phyloP scores from a whole-genome alignment of 2,888 invertebrate genomes.

The Drosophila merina region DNA sequence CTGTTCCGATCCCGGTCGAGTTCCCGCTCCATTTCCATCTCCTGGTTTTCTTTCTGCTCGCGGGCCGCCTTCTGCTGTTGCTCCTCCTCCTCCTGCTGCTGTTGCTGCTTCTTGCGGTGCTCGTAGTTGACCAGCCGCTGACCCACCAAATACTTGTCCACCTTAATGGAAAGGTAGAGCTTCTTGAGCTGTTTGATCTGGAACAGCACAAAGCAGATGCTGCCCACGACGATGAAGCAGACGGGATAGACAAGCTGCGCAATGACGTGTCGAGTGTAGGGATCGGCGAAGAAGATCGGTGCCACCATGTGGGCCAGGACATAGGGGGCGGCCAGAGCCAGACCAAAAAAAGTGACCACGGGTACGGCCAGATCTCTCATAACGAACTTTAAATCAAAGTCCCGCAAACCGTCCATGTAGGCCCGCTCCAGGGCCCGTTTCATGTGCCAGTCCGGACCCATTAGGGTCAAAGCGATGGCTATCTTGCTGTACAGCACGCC shows the following conservation, averaged over 20 bases:
- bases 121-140: constrained; percentile 98
- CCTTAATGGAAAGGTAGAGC: constrained; percentile 98
- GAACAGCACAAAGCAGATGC: constrained; percentile 89
- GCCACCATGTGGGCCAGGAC: constrained; percentile 91
- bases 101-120: constrained; percentile 88
- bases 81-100: constrained; percentile 56
- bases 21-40: constrained; percentile 41
- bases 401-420: constrained; percentile 96
- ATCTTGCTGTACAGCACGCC: constrained; percentile 99
- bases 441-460: constrained; percentile 98
- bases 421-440: constrained; percentile 96
- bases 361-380: constrained; percentile 94
- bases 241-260: constrained; percentile 95
- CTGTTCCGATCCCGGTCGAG: constrained; percentile 23
- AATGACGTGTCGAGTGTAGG: constrained; percentile 89
- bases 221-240: constrained; percentile 89
- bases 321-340: constrained; percentile 97
- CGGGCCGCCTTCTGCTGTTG: constrained; percentile 65
- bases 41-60: constrained; percentile 65
- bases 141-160: constrained; percentile 99
- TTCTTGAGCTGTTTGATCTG: constrained; percentile 97
- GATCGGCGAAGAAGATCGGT: constrained; percentile 87
- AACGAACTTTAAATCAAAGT: constrained; percentile 95
- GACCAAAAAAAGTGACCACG: constrained; percentile 93
- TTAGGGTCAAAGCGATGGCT: constrained; percentile 97